Conservation (phyloP, 1,140 invertebrate species). For the Zaprionus nigranus region DNA sequence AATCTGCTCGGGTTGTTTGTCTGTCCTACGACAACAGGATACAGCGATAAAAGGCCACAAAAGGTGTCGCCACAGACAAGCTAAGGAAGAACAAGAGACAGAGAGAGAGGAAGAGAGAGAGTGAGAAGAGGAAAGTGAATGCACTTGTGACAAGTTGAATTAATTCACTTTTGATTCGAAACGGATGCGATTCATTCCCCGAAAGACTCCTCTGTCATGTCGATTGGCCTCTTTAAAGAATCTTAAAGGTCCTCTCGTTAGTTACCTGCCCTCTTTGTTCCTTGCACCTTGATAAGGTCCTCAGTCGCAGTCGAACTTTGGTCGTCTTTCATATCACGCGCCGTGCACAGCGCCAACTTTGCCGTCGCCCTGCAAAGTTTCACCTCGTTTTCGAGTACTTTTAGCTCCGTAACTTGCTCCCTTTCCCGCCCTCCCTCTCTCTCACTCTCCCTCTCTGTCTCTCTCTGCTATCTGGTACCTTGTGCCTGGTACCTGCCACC, state of each 20-base stretch:
- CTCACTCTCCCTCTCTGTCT: neutral
- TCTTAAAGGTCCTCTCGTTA: conserved; percentile 26
- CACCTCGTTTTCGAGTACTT: conserved; percentile 37
- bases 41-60: conserved; percentile 3
- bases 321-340: conserved; percentile 75
- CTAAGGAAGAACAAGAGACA: neutral
- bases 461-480: conserved; percentile 6
- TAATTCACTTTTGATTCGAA: conserved; percentile 59
- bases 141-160: conserved; percentile 54
- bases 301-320: conserved; percentile 59
- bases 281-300: conserved; percentile 34
- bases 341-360: conserved; percentile 63
- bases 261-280: neutral
- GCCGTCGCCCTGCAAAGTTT: conserved; percentile 55
- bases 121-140: conserved; percentile 16
- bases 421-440: neutral
- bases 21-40: conserved; percentile 30
- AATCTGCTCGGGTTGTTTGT: conserved; percentile 55
- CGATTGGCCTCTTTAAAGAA: conserved; percentile 39
- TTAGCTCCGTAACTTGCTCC: neutral
- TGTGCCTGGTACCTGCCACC: conserved; percentile 26
- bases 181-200: conserved; percentile 23
- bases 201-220: conserved; percentile 12
- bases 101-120: neutral
- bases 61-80: conserved; percentile 42